Conservation (phyloP, 2,797 vertebrate species). For the Parotocinclus haroldoi region DNA sequence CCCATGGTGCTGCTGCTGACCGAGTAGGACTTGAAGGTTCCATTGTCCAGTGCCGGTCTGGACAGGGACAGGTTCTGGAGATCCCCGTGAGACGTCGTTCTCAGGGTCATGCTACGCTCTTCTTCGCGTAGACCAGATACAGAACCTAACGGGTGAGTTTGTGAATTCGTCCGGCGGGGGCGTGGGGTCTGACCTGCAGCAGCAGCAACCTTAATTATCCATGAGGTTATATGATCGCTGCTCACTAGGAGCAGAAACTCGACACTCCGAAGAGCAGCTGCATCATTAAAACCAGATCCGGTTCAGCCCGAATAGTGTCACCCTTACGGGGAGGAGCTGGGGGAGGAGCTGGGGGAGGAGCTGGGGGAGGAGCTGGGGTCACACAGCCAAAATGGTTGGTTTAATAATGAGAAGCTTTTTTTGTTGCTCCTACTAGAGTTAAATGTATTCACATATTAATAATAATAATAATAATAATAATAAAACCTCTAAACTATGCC, state of each 20-base stretch:
- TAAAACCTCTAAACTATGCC: no score
- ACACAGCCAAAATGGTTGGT: no score
- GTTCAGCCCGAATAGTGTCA: no score
- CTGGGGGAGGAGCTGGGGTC: no score
- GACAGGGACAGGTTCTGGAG: constrained; percentile 55
- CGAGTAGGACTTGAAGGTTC: constrained; percentile 61
- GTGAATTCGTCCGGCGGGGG: not conserved
- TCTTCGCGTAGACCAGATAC: not conserved
- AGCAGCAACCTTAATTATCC: constrained; percentile 57
- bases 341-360: no score
- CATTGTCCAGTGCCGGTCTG: constrained; percentile 52
- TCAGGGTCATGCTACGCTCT: constrained; percentile 60
- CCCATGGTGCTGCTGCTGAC: constrained; percentile 62
- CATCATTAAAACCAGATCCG: not conserved
- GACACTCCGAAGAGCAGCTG: constrained; percentile 36
- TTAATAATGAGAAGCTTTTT: no score
- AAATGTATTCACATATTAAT: no score
- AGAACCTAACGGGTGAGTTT: no score
- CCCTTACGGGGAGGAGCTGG: no score
- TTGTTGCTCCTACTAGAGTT: no score
- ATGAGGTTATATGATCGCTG: constrained; percentile 60
- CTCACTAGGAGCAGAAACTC: constrained; percentile 40
- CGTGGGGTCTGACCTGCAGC: constrained; percentile 7
- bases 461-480: no score
- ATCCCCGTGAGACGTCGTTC: constrained; percentile 68